Evolutionary conservation across 2,113 vertebrate genomes (phyloP), one percentile per base, ranked within the genome.

Genomic region (Nymphicus hollandicus): DNA sequence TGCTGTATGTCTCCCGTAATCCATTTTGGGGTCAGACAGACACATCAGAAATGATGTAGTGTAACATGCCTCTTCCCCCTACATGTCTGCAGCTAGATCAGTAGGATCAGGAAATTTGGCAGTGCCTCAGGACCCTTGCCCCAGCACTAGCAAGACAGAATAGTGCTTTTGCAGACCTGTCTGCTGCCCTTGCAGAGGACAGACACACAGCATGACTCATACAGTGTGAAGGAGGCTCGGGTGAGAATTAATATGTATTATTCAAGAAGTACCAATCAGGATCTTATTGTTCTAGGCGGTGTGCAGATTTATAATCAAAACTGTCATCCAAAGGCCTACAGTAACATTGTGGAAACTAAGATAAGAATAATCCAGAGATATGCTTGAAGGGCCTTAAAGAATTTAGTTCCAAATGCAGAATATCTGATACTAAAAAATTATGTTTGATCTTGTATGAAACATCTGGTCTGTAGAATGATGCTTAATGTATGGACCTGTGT

Each of bases 211-310:
- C 50, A 19, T 88, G 81, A 91, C 87, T 96, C 89, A 93, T 19
- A 9, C 19, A 33, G 33, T 31, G 64, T 0, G 0, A 86, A 80
- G 74, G 79, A 91, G 60, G 63, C 47, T 93, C 19, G 7, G 81
- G 46, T 2, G 1, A 78, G 61, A 65, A 89, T 91, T 85, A 52
- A 68, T 91, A 82, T 79, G 52, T 74, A 80, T 94, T 91, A 77
- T 88, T 95, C 87, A 66, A 70, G 49, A 69, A 76, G 53, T 61
- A 89, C 47, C 78, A 74, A 60, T 85, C 65, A 87, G 77, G 69
- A 68, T 68, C 66, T 74, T 89, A 81, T 41, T 95, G 81, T 95
- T 91, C 85, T 73, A 88, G 92, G 37, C 72, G 61, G 39, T 44
- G 63, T 77, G 53, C 80, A 94, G 70, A 55, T 60, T 66, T 86